Percentiles rank a stretch among this genome's conserved stretches.
Evolutionary conservation across 1,140 invertebrate species (phyloP).

Genomic region (Sinella curviseta): DNA sequence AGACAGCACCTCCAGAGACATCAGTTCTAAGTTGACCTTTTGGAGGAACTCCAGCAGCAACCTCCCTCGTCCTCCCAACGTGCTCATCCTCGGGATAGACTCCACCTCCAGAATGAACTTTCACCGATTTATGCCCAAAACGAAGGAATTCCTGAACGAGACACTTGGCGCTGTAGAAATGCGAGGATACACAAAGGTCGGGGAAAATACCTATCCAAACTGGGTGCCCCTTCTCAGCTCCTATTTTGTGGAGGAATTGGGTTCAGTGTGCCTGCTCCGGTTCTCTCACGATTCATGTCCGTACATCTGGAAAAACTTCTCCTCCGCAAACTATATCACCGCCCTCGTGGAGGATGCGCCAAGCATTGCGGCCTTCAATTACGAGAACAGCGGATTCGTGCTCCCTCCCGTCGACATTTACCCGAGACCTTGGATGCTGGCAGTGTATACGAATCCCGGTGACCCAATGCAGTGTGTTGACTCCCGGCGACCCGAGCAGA

Average conservation of each 20-base stretch:
- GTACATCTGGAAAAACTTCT: conserved; percentile 39
- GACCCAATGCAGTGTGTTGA: conserved; percentile 38
- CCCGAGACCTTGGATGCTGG: conserved; percentile 52
- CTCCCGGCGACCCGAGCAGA: conserved; percentile 28
- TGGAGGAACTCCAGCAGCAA: background rate
- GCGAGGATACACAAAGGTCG: conserved; percentile 47
- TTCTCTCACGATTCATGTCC: conserved; percentile 37
- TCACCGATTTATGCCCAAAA: conserved; percentile 36
- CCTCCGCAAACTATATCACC: conserved; percentile 39
- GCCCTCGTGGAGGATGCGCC: conserved; percentile 44
- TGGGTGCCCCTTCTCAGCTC: conserved; percentile 33
- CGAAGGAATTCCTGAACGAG: conserved; percentile 29
- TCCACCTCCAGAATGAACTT: conserved; percentile 43
- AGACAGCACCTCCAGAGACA: background rate
- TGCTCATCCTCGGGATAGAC: conserved; percentile 41
- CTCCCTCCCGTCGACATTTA: conserved; percentile 55
- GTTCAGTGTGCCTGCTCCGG: background rate
- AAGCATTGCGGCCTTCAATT: conserved; percentile 54
- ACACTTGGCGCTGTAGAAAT: conserved; percentile 43
- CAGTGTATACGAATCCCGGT: conserved; percentile 17
- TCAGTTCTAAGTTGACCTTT: background rate
- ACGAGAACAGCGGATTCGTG: conserved; percentile 54
- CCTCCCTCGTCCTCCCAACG: background rate
- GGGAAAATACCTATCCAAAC: conserved; percentile 43
- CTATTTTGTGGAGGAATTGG: conserved; percentile 23